phyloP scores from a whole-genome alignment of 37 sponge, comb jelly and placozoan genomes.

The Tethya wilhelma region DNA sequence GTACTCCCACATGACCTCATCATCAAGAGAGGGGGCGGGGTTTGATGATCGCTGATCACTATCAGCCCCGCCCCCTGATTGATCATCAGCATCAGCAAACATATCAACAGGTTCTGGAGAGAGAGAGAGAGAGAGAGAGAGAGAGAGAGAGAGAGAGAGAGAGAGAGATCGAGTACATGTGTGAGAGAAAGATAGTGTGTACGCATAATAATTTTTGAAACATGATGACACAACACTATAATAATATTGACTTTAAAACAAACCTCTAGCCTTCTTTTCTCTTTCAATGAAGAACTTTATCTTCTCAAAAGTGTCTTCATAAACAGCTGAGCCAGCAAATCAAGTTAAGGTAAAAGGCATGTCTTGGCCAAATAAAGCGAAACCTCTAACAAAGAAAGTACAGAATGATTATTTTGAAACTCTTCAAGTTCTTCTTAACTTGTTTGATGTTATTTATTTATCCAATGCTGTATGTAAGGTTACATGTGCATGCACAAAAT shows the following conservation, averaged over 20 bases:
- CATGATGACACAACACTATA: no score
- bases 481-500: no score
- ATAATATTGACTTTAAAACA: no score
- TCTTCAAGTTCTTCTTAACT: no score
- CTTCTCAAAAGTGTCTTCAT: constrained; percentile 78
- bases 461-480: no score
- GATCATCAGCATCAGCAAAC: constrained; percentile 40
- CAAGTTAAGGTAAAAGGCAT: background rate
- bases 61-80: background rate
- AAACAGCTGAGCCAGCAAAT: constrained; percentile 49
- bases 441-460: no score
- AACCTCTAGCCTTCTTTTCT: constrained; percentile 59
- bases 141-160: no score
- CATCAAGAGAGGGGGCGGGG: background rate
- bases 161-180: no score
- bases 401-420: no score
- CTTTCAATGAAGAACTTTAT: constrained; percentile 59
- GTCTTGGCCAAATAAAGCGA: background rate
- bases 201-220: no score
- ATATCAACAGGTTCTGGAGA: constrained; percentile 63
- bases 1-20: constrained; percentile 90
- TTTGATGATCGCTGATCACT: background rate
- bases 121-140: background rate
- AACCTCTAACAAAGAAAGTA: background rate
- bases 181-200: no score